Conservation (phyloP, 2,113 vertebrate genomes). For the Ciconia stormi region DNA sequence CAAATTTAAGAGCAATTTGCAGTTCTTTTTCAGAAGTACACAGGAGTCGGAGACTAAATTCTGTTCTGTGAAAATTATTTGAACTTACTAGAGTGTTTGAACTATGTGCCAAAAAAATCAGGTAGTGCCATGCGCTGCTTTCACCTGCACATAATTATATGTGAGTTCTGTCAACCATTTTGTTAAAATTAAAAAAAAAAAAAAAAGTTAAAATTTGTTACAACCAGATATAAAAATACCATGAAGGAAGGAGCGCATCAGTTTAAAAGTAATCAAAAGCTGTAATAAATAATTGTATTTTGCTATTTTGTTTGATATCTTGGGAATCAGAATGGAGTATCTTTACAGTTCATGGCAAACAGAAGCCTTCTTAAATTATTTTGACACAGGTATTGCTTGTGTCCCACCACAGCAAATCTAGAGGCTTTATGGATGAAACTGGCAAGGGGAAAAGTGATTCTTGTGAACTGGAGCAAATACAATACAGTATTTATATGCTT, state of each 20-base stretch:
- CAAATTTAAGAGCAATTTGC: neutral
- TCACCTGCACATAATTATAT: neutral
- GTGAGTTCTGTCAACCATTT: neutral
- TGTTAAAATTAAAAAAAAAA: neutral
- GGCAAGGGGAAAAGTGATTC: neutral
- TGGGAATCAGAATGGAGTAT: neutral
- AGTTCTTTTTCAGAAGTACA: neutral
- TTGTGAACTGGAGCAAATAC: neutral
- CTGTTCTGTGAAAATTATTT: constrained; percentile 12
- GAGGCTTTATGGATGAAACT: neutral
- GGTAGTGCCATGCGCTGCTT: neutral
- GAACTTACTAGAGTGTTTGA: neutral
- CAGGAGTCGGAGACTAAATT: neutral
- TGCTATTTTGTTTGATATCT: neutral
- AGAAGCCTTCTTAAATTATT: neutral
- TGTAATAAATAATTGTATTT: neutral
- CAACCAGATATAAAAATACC: neutral
- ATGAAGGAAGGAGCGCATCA: neutral
- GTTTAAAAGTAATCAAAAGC: neutral
- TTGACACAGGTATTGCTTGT: neutral
- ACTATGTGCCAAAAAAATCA: neutral
- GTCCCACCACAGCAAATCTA: neutral
- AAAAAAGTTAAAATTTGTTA: neutral
- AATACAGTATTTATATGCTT: neutral
- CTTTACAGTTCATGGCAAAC: neutral